phyloP scores from a whole-genome alignment of 2,797 vertebrate species.

The Choloepus didactylus region DNA sequence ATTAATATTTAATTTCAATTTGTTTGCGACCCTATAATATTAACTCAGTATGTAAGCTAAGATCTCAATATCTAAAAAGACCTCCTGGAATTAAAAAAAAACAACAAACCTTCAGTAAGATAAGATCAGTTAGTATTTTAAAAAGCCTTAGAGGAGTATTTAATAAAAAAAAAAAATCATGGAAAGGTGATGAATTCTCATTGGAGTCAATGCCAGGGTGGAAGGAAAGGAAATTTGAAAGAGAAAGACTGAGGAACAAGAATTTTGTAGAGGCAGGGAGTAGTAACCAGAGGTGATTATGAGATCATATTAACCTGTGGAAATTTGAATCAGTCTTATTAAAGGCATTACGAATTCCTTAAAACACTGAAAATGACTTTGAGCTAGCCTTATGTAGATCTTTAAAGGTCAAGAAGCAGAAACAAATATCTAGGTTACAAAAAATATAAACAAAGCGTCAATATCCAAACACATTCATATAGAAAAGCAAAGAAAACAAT shows the following conservation, averaged over 20 bases:
- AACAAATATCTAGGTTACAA: neutral
- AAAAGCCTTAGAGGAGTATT: neutral
- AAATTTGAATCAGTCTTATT: neutral
- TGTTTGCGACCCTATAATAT: neutral
- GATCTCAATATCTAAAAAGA: neutral
- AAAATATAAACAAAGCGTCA: neutral
- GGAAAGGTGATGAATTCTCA: neutral
- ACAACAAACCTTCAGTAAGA: neutral
- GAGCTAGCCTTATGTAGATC: neutral
- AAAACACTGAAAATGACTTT: neutral
- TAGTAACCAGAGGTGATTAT: neutral
- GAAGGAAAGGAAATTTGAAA: neutral
- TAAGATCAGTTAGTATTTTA: neutral
- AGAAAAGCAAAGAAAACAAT: neutral
- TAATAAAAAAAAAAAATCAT: neutral
- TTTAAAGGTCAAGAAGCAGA: neutral
- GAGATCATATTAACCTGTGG: neutral
- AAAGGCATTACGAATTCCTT: neutral
- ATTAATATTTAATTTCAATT: neutral
- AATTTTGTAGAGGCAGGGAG: neutral
- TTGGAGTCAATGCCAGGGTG: neutral
- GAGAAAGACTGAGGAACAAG: neutral
- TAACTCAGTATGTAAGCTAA: neutral
- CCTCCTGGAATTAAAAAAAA: too few relatives aligned
- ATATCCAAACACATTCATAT: neutral